Conservation (phyloP, 2,888 invertebrate species). For the Cylloceria caligata region DNA sequence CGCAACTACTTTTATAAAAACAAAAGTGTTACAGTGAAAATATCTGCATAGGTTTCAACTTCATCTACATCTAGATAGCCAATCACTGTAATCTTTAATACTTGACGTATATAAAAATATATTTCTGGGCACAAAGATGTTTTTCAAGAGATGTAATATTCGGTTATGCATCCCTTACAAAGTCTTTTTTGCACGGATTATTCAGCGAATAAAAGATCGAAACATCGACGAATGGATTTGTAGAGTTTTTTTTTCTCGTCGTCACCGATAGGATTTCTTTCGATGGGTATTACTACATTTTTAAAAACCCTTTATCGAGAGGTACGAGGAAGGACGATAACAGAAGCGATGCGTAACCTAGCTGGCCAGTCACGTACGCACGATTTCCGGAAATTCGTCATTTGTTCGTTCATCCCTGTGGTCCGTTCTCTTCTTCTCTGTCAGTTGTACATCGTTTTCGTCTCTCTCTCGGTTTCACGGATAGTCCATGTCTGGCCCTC, state of each 20-base stretch:
- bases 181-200: neutral
- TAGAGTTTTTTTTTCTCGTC: neutral
- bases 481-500: constrained; percentile 53
- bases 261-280: constrained; percentile 7
- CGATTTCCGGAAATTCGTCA: constrained; percentile 79
- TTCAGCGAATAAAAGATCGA: neutral
- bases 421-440: constrained; percentile 55
- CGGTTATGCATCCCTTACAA: neutral
- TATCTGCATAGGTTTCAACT: no score
- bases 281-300: neutral
- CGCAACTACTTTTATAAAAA: no score
- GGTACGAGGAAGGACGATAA: constrained; percentile 7
- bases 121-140: no score
- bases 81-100: no score
- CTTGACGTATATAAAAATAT: no score
- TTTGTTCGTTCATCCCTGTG: constrained; percentile 74
- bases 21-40: no score
- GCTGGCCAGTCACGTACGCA: constrained; percentile 75
- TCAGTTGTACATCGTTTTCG: constrained; percentile 6
- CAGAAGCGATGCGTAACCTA: constrained; percentile 59
- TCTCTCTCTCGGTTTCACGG: constrained; percentile 50
- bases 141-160: no score
- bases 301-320: constrained; percentile 13
- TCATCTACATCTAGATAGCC: no score
- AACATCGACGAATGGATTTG: neutral